A percentile compares a stretch with the other conserved stretches of the same genome.
Conservation (phyloP, 2,113 vertebrate genomes). For the Australoheros scitulus region DNA sequence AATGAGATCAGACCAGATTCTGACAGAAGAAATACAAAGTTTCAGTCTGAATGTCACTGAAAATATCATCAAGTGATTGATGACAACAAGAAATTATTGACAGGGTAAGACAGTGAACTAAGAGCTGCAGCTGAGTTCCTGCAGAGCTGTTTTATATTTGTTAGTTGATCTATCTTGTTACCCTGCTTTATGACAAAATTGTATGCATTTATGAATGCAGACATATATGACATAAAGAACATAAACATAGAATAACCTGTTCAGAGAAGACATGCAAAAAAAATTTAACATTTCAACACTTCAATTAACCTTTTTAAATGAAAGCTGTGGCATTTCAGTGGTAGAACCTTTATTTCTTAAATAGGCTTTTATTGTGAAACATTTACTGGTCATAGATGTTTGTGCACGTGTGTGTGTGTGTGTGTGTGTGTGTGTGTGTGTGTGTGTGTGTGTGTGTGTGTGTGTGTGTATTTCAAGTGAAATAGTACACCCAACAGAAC, state of each 20-base stretch:
- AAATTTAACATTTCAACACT: neutral
- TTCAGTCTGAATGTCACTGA: neutral
- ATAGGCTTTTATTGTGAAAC: neutral
- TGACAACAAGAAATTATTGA: conserved; percentile 7
- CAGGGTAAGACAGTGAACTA: neutral
- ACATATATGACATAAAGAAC: neutral
- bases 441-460: neutral
- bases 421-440: neutral
- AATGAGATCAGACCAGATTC: neutral
- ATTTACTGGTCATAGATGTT: neutral
- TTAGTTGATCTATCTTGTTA: neutral
- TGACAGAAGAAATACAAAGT: neutral
- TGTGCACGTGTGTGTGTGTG: no score
- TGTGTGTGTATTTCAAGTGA: neutral
- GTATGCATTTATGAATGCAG: neutral
- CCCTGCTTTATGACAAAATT: conserved; percentile 1
- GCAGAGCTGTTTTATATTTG: neutral
- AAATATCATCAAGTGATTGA: conserved; percentile 5
- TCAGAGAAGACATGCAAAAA: neutral
- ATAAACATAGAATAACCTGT: neutral
- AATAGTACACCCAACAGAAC: neutral
- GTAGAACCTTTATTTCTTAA: neutral
- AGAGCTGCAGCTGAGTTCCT: neutral
- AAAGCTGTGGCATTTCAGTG: neutral
- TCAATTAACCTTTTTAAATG: neutral